A percentile compares a stretch with the other conserved stretches of the same genome.
phyloP scores from a whole-genome alignment of 1,140 invertebrate species.

The Saccostrea echinata region DNA sequence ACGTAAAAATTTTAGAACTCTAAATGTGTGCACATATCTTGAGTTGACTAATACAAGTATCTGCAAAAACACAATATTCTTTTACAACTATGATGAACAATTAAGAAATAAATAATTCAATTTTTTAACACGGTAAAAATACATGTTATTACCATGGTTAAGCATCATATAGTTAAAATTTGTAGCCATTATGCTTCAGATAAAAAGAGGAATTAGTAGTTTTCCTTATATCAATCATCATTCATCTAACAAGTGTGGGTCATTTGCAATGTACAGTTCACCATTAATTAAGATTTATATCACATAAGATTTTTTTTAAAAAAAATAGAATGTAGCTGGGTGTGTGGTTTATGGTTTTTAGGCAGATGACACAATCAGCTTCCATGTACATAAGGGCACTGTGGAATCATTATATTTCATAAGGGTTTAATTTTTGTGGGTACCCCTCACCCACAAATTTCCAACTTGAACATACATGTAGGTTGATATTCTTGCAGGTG shows the following conservation, averaged over 20 bases:
- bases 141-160: no score
- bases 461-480: no score
- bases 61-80: not conserved
- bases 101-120: not conserved
- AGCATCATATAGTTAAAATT: no score
- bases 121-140: not conserved
- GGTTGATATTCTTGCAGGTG: not conserved
- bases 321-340: not conserved
- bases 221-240: not conserved
- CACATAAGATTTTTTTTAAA: not conserved
- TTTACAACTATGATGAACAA: not conserved
- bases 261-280: not conserved
- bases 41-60: not conserved
- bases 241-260: not conserved
- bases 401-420: no score
- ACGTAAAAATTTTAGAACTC: not conserved
- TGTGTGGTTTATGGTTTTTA: not conserved
- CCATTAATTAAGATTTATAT: not conserved
- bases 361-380: not conserved
- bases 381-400: no score
- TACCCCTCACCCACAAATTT: no score
- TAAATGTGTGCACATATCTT: not conserved
- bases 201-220: not conserved
- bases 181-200: no score
- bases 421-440: no score